Base-by-base conservation (phyloP, 2,113 vertebrate species). In the Gadus macrocephalus region DNA sequence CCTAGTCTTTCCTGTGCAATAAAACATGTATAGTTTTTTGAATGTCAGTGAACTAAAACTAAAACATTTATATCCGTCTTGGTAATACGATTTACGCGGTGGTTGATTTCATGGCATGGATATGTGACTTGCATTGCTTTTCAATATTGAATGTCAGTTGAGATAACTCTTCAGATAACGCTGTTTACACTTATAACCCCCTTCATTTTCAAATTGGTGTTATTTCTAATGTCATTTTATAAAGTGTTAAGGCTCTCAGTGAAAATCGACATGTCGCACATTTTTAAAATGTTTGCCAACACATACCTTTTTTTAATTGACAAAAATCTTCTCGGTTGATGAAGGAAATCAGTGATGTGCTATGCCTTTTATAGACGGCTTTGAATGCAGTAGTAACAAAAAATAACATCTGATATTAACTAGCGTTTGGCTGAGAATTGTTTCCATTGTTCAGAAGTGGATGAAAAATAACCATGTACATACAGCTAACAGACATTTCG, bases 11-110 rank as follows among this genome's bases (percentile, higher is more conserved):
- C 62, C 25, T 80, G 53, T 55, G 49, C 75, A 66, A 66, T 60
- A 49, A 49, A 49, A 49, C 42, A 49, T 49, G 42, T 49, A 49
- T 49, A 49, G 72, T 64, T n/a, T 72, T 56, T 76, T 58, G 68
- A 86, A 85, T 83, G 79, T 82, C 70, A 78, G 49, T 69, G 64
- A 73, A 64, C 25, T 64, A 28, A 71, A 60, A 71, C 73, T 72
- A 19, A 9, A 63, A 70, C 70, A 69, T 38, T 59, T 7, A 59
- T 17, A 27, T 64, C 56, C 5, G 12, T 64, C 31, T 67, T 20
- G 20, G 49, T 70, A 31, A 74, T 62, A 53, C 58, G 28, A 71
- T 70, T 58, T 55, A 67, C 31, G 4, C 31, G 31, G 31, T 35
- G 31, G 31, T 35, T 35, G 31, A 35, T 35, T 35, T 35, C 31